Base-by-base conservation (phyloP, 2,888 invertebrate genomes). In the Athetis lepigone region DNA sequence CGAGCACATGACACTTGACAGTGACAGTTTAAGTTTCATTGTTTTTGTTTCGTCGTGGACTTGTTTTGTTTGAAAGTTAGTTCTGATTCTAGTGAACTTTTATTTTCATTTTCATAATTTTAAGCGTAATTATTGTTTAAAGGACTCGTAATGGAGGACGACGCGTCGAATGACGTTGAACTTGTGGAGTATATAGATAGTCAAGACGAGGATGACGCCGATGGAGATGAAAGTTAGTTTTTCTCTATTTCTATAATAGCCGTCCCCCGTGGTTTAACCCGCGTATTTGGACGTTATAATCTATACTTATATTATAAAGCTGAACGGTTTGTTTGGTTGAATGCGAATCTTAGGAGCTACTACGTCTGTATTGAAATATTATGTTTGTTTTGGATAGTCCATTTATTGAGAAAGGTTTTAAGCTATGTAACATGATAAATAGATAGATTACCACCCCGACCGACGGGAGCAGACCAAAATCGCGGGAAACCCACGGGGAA, bases 151-250 rank as follows among this genome's bases (percentile, higher is more conserved):
- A 70, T 77, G 70, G 68, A 73, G 0, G 77, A 80, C 5, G 70
- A 75, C 2, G 27, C 63, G 23, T 70, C 73, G 5, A 82, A 77
- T 37, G 77, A 79, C 47, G 56, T 68, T 0, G 79, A 80, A n/a
- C 39, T 74, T n/a, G 76, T 83, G 37, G 79, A 78, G 25, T 62
- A 52, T 40, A 40, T 69, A 16, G 76, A 70, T 6, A 71, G 58
- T 43, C 69, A 73, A 16, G 62, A 64, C 5, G 72, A 72, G 0
- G 56, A 63, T 0, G 49, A 54, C 6, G 39, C 25, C 0, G 63
- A 69, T 13, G 13, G 36, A 0, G 76, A 27, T 0, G 80, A 79
- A 64, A 66, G 83, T 83, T 19, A 27, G 66, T 52, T 51, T 54
- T 19, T 13, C 23, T 49, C 33, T 23, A 0, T 55, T 8, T 25